phyloP scores from a whole-genome alignment of 2,888 invertebrate genomes.

The Drosophila sordidula region DNA sequence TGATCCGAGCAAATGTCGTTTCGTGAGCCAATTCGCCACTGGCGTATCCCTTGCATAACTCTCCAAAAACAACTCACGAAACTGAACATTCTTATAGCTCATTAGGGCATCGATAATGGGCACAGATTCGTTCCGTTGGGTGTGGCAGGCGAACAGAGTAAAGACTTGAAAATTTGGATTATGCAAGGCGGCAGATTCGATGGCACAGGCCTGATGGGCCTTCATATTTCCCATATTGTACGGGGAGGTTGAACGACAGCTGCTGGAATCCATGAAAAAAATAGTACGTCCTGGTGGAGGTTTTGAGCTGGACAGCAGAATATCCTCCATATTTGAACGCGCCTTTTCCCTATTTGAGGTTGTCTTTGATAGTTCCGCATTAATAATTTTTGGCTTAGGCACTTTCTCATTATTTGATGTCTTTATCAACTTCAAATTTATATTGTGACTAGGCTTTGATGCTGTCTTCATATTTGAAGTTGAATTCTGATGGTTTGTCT shows the following conservation, averaged over 20 bases:
- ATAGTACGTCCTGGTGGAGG: slow-evolving; percentile 81
- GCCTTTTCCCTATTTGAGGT: not conserved
- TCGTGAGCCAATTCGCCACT: slow-evolving; percentile 78
- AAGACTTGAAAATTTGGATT: slow-evolving; percentile 81
- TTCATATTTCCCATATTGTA: slow-evolving; percentile 60
- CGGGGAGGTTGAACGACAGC: slow-evolving; percentile 36
- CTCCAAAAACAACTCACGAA: slow-evolving; percentile 81
- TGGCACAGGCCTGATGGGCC: slow-evolving; percentile 82
- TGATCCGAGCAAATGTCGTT: slow-evolving; percentile 76
- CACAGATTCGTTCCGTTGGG: slow-evolving; percentile 50
- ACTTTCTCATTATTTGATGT: too few species aligned
- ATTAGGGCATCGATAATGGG: slow-evolving; percentile 72
- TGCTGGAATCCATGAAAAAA: slow-evolving; percentile 84
- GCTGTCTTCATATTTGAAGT: too few species aligned
- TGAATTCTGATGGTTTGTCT: not conserved
- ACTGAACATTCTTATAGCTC: slow-evolving; percentile 78
- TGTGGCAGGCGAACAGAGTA: slow-evolving; percentile 81
- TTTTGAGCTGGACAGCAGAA: slow-evolving; percentile 69
- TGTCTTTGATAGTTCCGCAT: not conserved
- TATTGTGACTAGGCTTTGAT: too few species aligned
- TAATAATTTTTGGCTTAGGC: not conserved
- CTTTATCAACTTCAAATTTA: too few species aligned
- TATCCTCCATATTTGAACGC: slow-evolving; percentile 60
- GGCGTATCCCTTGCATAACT: slow-evolving; percentile 81
- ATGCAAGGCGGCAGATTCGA: slow-evolving; percentile 82